phyloP scores from a whole-genome alignment of 1,140 invertebrate species.

The Stegodyphus mimosarum region DNA sequence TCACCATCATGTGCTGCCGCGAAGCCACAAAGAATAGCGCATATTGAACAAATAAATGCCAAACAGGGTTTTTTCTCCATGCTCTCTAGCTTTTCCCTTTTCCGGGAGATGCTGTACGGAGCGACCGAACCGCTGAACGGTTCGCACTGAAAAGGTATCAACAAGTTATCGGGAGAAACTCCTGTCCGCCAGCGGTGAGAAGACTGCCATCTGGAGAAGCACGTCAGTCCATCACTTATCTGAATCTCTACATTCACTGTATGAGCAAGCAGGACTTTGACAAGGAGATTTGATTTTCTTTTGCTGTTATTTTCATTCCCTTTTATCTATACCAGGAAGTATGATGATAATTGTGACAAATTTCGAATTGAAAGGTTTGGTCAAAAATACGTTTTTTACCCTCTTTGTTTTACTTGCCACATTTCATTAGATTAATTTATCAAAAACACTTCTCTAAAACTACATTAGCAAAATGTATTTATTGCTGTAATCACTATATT shows the following conservation, averaged over 20 bases:
- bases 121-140: slow-evolving; percentile 13
- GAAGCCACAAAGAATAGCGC: not conserved
- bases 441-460: no score
- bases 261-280: not conserved
- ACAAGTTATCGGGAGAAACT: slow-evolving; percentile 48
- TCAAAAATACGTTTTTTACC: not conserved
- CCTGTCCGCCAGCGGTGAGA: slow-evolving; percentile 16
- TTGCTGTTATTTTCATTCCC: not conserved
- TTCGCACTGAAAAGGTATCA: slow-evolving; percentile 35
- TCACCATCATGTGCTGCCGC: slow-evolving; percentile 38
- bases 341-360: not conserved
- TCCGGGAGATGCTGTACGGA: not conserved
- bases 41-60: not conserved
- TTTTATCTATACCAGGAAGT: not conserved
- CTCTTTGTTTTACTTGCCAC: not conserved
- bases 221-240: not conserved
- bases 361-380: not conserved
- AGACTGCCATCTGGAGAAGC: slow-evolving; percentile 37
- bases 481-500: no score
- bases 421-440: not conserved
- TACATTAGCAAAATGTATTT: no score
- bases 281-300: not conserved
- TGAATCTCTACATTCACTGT: not conserved
- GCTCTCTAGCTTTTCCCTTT: not conserved
- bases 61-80: not conserved